Conservation (phyloP, 2,888 invertebrate species). For the Drosophila crucigera region DNA sequence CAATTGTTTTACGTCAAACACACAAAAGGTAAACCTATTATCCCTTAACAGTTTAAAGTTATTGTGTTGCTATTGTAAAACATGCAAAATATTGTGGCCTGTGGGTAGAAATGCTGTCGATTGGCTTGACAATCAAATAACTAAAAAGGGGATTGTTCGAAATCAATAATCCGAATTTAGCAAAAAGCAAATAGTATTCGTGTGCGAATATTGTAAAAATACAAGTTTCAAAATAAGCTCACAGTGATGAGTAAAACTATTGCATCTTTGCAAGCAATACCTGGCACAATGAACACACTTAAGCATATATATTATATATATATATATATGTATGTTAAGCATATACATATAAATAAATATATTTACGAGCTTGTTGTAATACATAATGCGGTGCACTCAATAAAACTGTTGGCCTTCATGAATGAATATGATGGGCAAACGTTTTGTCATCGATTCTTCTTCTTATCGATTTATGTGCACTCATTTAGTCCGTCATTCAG, state of each 20-base stretch:
- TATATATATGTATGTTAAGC: neutral
- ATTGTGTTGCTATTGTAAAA: neutral
- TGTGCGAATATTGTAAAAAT: neutral
- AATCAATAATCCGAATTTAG: neutral
- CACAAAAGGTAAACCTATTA: neutral
- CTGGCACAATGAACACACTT: neutral
- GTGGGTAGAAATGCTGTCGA: neutral
- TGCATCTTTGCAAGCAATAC: neutral
- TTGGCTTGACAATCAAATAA: neutral
- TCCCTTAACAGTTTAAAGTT: neutral
- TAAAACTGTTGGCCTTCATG: constrained; percentile 16
- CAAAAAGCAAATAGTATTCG: neutral
- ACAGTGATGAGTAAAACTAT: neutral
- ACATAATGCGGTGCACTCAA: constrained; percentile 2
- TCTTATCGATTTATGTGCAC: constrained; percentile 45
- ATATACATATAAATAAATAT: neutral
- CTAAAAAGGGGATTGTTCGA: neutral
- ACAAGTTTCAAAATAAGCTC: neutral
- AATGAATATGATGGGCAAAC: constrained; percentile 23
- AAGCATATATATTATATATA: no score
- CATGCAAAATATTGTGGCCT: neutral
- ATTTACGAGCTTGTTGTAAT: constrained; percentile 1
- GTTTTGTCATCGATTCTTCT: constrained; percentile 37
- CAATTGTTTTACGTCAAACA: constrained; percentile 7
- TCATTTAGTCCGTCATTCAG: constrained; percentile 41